phyloP scores from a whole-genome alignment of 2,888 invertebrate species.

The Uloborus plumipes region DNA sequence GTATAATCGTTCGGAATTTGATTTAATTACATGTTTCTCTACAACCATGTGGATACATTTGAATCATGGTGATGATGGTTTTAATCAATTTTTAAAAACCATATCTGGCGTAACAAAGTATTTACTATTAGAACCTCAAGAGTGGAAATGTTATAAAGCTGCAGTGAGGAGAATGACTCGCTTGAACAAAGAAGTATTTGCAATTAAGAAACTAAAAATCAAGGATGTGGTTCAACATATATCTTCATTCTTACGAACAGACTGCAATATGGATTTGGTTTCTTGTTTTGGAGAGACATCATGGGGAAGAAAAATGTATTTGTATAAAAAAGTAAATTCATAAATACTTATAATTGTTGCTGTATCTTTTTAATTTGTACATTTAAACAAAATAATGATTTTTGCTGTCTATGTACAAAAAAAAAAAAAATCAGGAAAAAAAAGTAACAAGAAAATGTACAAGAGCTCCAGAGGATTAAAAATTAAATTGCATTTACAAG shows the following conservation, averaged over 20 bases:
- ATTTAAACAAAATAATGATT: background rate
- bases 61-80: conserved; percentile 83
- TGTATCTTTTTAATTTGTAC: background rate
- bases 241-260: conserved; percentile 9
- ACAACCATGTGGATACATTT: conserved; percentile 93
- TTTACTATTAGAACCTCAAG: conserved; percentile 85
- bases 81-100: conserved; percentile 77
- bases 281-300: conserved; percentile 48
- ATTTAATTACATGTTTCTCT: conserved; percentile 81
- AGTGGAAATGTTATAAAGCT: conserved; percentile 86
- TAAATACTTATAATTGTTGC: too few species aligned
- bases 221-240: conserved; percentile 31
- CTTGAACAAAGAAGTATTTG: conserved; percentile 73
- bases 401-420: background rate
- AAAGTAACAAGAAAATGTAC: too few species aligned
- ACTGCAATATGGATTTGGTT: conserved; percentile 31
- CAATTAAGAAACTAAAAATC: conserved; percentile 72
- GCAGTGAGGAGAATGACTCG: conserved; percentile 81
- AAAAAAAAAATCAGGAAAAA: too few species aligned
- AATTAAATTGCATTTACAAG: too few species aligned
- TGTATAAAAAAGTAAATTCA: conserved; percentile 19
- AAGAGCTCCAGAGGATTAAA: too few species aligned
- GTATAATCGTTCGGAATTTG: conserved; percentile 46
- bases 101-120: conserved; percentile 75
- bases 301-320: conserved; percentile 53